Base-by-base conservation (phyloP, 2,113 vertebrate species). In the Rallus limicola region DNA sequence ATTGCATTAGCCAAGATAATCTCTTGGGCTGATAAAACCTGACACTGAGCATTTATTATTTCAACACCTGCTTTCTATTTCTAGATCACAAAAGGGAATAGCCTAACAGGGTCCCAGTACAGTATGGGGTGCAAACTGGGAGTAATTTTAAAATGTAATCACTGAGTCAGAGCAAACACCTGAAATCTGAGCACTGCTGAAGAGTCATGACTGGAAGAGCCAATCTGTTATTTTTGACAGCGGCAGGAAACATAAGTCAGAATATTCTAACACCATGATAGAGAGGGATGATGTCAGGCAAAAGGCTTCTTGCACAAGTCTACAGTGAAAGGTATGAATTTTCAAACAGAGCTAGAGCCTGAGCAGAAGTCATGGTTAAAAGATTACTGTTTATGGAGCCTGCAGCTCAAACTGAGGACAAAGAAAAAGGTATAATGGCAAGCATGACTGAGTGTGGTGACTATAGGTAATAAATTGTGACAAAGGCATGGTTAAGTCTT, bases 1-100 rank as follows among this genome's bases (percentile, higher is more conserved):
- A 88, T 36, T 48, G 21, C 38, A 64, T 84, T 75, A 95, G 56
- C 44, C 82, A 53, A 44, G 16, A 64, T 34, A 68, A 21, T 48
- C 65, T 77, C 46, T 71, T 60, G 52, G 85, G 42, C 3, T 86
- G 83, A 86, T 82, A 95, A 81, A 86, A 81, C 82, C 82, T 36
- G 26, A 88, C 48, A n/a, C 38, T 18, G 55, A 94, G 20, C 80
- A 78, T 90, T 92, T 93, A 63, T 93, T 88, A 92, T 58, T 84
- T 84, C 81, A 90, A 56, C 72, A 60, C 69, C 34, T 68, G 60
- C 82, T 75, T 83, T 70, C 92, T 71, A 28, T 76, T 93, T 71
- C 82, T 82, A 33, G 74, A 55, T 21, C 46, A 80, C 64, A 38
- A 67, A 93, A 80, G 40, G 56, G 59, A 95, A 60, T 19, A 60